Evolutionary conservation across 2,113 vertebrate species (phyloP).

Genomic region (Maylandia zebra): DNA sequence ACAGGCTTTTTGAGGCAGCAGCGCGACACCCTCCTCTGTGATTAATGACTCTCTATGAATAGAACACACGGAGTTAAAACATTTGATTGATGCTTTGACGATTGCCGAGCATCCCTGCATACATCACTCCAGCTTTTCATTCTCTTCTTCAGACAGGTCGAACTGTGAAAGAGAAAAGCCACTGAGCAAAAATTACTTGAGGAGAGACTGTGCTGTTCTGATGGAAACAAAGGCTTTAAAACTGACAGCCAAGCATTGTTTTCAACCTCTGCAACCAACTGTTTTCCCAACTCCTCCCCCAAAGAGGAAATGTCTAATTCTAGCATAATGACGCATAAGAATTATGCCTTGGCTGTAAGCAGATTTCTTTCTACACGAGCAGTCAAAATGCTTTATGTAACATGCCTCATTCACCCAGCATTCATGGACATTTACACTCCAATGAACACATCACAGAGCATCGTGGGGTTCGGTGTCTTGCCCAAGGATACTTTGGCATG

Average conservation of each 20-base stretch:
- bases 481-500: neutral
- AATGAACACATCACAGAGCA: neutral
- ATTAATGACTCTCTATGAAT: constrained; percentile 62
- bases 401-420: neutral
- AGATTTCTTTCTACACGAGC: neutral
- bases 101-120: constrained; percentile 31
- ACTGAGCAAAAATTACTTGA: neutral
- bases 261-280: neutral
- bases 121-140: constrained; percentile 35
- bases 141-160: constrained; percentile 19
- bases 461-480: neutral
- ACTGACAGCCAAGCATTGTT: neutral
- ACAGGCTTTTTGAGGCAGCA: constrained; percentile 19
- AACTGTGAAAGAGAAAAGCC: neutral
- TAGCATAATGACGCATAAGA: neutral
- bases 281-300: neutral
- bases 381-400: neutral
- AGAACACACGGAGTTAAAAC: constrained; percentile 42
- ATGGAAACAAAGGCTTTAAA: neutral
- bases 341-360: neutral
- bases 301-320: neutral
- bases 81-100: constrained; percentile 57
- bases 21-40: constrained; percentile 29
- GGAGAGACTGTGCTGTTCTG: neutral
- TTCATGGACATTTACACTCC: neutral